Percentiles rank a stretch among this genome's conserved stretches.
Conservation (phyloP, 2,797 vertebrate species). For the Pogonophryne albipinna region DNA sequence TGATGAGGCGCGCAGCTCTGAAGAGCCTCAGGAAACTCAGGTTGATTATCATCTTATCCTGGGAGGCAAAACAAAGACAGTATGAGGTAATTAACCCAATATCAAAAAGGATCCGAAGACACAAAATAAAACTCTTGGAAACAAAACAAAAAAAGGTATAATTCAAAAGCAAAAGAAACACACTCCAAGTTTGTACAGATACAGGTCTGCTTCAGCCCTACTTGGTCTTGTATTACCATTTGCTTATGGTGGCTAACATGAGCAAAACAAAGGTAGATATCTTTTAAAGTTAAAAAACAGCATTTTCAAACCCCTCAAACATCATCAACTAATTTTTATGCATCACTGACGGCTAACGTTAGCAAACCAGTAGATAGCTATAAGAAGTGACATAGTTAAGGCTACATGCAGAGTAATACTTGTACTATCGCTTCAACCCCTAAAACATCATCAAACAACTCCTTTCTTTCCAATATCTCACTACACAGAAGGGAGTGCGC, state of each 20-base stretch:
- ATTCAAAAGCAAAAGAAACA: not conserved
- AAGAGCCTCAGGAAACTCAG: conserved; percentile 96
- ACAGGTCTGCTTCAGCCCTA: not conserved
- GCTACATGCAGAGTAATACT: too few species aligned
- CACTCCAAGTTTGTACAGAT: not conserved
- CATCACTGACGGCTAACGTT: not conserved
- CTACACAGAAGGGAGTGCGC: too few species aligned
- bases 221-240: not conserved
- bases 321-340: too few species aligned
- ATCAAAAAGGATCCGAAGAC: not conserved
- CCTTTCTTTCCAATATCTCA: too few species aligned
- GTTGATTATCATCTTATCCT: conserved; percentile 98
- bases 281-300: too few species aligned
- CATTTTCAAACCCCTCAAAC: too few species aligned
- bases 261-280: too few species aligned
- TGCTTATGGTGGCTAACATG: not conserved
- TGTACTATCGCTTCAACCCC: too few species aligned
- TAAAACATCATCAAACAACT: too few species aligned
- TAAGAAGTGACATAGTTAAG: too few species aligned
- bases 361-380: too few species aligned
- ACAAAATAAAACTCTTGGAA: not conserved
- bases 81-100: not conserved
- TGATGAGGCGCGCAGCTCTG: conserved; percentile 95
- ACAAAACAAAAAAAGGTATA: not conserved
- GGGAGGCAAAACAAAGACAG: conserved; percentile 38